Conservation (phyloP, 2,113 vertebrate genomes). For the Etia nguti region DNA sequence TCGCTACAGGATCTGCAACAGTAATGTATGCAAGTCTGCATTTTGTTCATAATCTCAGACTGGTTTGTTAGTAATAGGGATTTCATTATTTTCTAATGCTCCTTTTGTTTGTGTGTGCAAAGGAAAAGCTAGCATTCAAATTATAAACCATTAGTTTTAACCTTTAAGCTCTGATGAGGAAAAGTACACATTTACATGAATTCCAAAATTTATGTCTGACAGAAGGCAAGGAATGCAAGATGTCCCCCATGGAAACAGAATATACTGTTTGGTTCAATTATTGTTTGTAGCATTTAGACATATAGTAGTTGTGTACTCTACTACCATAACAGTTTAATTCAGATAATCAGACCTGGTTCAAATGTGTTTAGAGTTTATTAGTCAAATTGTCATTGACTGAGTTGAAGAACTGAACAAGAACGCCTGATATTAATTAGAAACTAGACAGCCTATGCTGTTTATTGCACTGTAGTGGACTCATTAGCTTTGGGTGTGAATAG, state of each 20-base stretch:
- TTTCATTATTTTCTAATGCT: not conserved
- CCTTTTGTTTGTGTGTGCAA: not conserved
- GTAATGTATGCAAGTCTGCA: conserved; percentile 72
- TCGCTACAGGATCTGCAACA: conserved; percentile 85
- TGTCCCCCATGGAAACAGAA: not conserved
- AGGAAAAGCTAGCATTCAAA: not conserved
- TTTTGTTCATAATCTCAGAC: not conserved
- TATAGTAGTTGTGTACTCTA: not conserved
- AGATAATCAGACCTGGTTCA: fast-evolving
- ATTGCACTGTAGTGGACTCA: not conserved
- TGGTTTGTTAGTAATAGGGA: not conserved
- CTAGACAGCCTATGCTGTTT: not conserved
- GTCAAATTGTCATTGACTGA: not conserved
- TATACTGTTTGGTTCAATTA: not conserved
- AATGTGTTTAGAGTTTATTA: not conserved
- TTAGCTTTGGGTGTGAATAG: not conserved
- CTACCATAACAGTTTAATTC: not conserved
- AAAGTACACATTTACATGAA: not conserved
- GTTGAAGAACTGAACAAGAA: not conserved
- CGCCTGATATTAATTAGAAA: not conserved
- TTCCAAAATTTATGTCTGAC: not conserved
- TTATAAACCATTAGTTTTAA: not conserved
- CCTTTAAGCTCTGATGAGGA: not conserved
- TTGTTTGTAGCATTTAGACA: not conserved
- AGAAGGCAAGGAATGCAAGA: not conserved